Base-by-base conservation (phyloP, 2,113 vertebrate species). In the Nycticorax nycticorax region DNA sequence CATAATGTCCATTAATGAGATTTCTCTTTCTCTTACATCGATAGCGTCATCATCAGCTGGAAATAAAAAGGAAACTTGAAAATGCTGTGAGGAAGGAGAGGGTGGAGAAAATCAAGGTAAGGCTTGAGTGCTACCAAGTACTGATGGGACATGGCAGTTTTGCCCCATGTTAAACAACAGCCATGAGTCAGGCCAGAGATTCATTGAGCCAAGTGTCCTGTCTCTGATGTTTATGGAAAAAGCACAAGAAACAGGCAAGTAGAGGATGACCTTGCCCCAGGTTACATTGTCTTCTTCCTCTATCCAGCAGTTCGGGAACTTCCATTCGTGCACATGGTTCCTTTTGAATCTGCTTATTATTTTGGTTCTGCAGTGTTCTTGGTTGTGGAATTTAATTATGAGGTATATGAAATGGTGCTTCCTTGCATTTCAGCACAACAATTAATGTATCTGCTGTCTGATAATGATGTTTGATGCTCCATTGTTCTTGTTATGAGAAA, bases 61-160 rank as follows among this genome's bases (percentile, higher is more conserved):
- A 99, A 93, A 97, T 98, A 43, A 99, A 98, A 97, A 97, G 95
- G 80, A 98, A 97, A 84, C 95, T 99, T 90, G 99, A 99, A 86
- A 97, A 97, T 83, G 98, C 98, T 89, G 75, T 94, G 37, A 98
- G 93, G 52, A 98, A 97, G 87, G 98, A 99, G 55, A 95, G 66
- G 35, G 97, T 98, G 88, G 97, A 98, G 73, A 98, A 97, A 97
- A 89, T 97, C 41, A 99, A 99, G 99, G 99, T 99, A 96, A 97
- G 79, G 32, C 59, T 41, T 14, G 30, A n/a, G 32, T 37, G 14
- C 21, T 79, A 4, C 57, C 48, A 28, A 32, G 16, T 28, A 27
- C n/a, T n/a, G 77, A 5, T 43, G 69, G 56, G 23, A 22, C 8
- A 3, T 28, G 43, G 27, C 53, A 53, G 30, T n/a, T 67, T 11